Conservation (phyloP, 2,797 vertebrate species). For the Pseudomugil tenellus region DNA sequence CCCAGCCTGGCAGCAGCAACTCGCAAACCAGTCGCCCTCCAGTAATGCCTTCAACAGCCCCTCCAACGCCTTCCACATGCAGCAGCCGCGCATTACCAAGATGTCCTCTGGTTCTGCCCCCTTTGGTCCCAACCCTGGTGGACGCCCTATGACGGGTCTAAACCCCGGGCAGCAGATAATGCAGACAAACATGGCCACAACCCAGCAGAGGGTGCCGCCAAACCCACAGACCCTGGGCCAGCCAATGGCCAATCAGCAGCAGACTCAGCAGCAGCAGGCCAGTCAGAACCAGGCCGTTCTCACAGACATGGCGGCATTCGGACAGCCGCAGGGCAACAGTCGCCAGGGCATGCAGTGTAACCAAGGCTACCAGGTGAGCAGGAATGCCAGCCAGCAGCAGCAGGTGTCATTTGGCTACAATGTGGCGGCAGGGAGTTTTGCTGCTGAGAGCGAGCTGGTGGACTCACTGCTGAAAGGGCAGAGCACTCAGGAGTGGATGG, state of each 20-base stretch:
- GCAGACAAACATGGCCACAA: conserved; percentile 71
- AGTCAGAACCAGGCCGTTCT: conserved; percentile 84
- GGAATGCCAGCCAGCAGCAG: conserved; percentile 85
- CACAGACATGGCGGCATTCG: conserved; percentile 87
- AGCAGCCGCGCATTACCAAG: conserved; percentile 87
- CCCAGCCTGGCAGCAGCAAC: conserved; percentile 86
- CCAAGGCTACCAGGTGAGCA: conserved; percentile 90
- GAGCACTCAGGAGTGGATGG: conserved; percentile 98
- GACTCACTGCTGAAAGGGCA: conserved; percentile 95
- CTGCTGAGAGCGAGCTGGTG: conserved; percentile 92
- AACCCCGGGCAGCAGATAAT: conserved; percentile 89
- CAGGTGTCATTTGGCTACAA: conserved; percentile 91
- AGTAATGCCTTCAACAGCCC: conserved; percentile 83
- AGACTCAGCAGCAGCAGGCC: conserved; percentile 83
- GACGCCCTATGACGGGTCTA: conserved; percentile 85
- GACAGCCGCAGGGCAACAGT: conserved; percentile 81
- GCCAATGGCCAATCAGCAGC: conserved; percentile 78
- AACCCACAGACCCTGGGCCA: conserved; percentile 65
- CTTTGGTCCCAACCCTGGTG: conserved; percentile 76
- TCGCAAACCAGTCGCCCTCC: conserved; percentile 79
- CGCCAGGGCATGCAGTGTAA: conserved; percentile 89
- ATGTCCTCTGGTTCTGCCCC: conserved; percentile 79
- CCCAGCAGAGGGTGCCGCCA: conserved; percentile 87
- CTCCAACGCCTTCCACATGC: conserved; percentile 87
- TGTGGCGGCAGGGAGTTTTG: conserved; percentile 84